These are phyloP conservation scores for Chrysina gloriosa DNA, from an alignment of 2,888 invertebrate species.

Conservation along the genomic window DNA sequence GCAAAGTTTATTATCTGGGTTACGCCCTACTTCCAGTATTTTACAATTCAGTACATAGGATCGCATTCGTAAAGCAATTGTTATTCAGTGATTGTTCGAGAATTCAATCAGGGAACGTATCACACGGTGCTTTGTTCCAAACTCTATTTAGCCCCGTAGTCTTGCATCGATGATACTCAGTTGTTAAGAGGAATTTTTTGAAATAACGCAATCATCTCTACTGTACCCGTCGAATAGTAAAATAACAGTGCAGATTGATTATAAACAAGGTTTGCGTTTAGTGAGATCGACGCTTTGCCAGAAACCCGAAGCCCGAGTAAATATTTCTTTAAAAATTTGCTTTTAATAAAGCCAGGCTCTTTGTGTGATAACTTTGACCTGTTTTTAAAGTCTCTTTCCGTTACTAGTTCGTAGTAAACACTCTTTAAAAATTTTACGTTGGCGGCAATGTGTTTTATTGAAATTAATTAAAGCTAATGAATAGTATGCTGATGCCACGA, in stretches of 20 bases:
- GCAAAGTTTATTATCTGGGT: slow-evolving; percentile 28
- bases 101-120: slow-evolving; percentile 36
- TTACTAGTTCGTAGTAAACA: too few relatives aligned
- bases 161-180: slow-evolving; percentile 2
- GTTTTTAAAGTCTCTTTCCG: neutral
- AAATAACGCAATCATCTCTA: slow-evolving; percentile 24
- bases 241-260: slow-evolving; percentile 23
- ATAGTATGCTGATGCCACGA: too few relatives aligned
- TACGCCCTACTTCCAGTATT: slow-evolving; percentile 12
- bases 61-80: slow-evolving; percentile 29
- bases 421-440: too few relatives aligned
- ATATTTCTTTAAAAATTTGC: slow-evolving; percentile 1
- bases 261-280: slow-evolving; percentile 12
- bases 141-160: slow-evolving; percentile 16
- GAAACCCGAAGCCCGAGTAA: neutral
- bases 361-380: neutral
- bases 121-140: slow-evolving; percentile 28
- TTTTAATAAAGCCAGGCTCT: neutral
- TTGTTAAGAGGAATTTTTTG: slow-evolving; percentile 17
- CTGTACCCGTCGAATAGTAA: neutral
- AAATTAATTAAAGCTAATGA: too few relatives aligned
- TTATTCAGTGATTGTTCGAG: slow-evolving; percentile 32
- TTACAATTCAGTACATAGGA: slow-evolving; percentile 25
- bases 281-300: neutral
- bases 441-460: too few relatives aligned